These are phyloP conservation scores for Osedax fenrisi DNA, from an alignment of 2,888 invertebrate species.

Conservation along the genomic window DNA sequence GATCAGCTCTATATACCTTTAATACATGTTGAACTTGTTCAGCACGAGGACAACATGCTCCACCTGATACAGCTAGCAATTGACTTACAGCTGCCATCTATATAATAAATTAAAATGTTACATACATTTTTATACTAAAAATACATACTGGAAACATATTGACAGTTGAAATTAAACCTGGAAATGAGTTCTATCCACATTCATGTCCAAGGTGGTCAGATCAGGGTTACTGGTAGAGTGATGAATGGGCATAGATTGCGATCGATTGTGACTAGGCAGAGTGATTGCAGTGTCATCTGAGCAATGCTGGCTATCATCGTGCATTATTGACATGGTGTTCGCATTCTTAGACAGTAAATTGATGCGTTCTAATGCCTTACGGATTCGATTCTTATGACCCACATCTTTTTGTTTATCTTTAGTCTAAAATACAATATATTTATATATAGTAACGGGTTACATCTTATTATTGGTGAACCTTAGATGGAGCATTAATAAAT, in stretches of 20 bases:
- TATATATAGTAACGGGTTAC: too few relatives aligned
- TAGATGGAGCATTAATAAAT: constrained; percentile 38
- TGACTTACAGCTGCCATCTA: not conserved
- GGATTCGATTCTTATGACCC: constrained; percentile 73
- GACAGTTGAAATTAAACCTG: not conserved
- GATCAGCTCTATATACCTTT: constrained; percentile 80
- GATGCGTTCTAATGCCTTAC: constrained; percentile 76
- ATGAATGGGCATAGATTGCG: not conserved
- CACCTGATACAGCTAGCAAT: not conserved
- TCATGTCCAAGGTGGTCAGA: constrained; percentile 38
- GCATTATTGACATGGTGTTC: constrained; percentile 33
- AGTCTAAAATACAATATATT: too few relatives aligned
- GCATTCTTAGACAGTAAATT: constrained; percentile 53
- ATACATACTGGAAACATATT: too few relatives aligned
- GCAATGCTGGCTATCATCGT: not conserved
- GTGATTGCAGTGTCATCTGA: not conserved
- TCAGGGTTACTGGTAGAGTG: constrained; percentile 46
- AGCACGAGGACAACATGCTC: not conserved
- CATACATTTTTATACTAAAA: too few relatives aligned
- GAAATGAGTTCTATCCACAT: constrained; percentile 35
- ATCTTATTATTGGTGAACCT: too few relatives aligned
- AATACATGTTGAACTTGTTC: constrained; percentile 78
- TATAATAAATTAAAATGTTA: too few relatives aligned
- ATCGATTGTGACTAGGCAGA: not conserved
- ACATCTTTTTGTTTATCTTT: constrained; percentile 51